These are phyloP conservation scores for Mandrillus leucophaeus DNA, from an alignment of 2,113 vertebrate genomes.

Conservation along the genomic window DNA sequence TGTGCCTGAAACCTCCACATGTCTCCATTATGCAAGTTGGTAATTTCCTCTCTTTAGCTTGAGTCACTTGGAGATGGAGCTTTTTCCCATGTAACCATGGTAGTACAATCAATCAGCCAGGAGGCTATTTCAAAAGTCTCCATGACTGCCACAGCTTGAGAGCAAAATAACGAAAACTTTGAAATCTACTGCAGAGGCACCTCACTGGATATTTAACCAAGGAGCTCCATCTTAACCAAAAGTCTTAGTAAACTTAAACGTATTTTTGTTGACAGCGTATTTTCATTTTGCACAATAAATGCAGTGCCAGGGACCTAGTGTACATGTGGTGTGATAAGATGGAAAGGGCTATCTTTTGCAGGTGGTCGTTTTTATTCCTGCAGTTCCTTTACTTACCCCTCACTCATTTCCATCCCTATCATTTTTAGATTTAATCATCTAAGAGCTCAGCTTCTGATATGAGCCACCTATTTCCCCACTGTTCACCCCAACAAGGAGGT, in stretches of 20 bases:
- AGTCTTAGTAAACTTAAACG: not conserved
- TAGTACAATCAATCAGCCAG: not conserved
- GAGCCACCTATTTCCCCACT: not conserved
- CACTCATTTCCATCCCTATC: not conserved
- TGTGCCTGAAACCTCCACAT: not conserved
- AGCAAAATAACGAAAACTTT: not conserved
- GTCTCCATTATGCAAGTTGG: not conserved
- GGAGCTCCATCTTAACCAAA: not conserved
- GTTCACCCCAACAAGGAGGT: not conserved
- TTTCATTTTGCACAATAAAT: not conserved
- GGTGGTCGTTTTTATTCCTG: not conserved
- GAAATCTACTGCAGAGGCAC: not conserved
- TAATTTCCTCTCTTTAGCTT: not conserved
- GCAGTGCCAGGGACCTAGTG: not conserved
- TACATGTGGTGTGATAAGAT: not conserved
- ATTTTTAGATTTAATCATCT: not conserved
- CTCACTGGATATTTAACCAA: not conserved
- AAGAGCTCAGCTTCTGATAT: not conserved
- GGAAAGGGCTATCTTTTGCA: not conserved
- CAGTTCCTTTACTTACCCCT: not conserved
- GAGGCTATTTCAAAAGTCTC: not conserved
- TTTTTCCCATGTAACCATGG: not conserved
- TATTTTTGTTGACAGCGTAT: not conserved
- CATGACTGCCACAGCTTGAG: not conserved
- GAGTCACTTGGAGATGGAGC: not conserved